Percentiles rank a stretch among this genome's conserved stretches.
Evolutionary conservation across 2,113 vertebrate species (phyloP).

Genomic region (Neopipo cinnamomea): DNA sequence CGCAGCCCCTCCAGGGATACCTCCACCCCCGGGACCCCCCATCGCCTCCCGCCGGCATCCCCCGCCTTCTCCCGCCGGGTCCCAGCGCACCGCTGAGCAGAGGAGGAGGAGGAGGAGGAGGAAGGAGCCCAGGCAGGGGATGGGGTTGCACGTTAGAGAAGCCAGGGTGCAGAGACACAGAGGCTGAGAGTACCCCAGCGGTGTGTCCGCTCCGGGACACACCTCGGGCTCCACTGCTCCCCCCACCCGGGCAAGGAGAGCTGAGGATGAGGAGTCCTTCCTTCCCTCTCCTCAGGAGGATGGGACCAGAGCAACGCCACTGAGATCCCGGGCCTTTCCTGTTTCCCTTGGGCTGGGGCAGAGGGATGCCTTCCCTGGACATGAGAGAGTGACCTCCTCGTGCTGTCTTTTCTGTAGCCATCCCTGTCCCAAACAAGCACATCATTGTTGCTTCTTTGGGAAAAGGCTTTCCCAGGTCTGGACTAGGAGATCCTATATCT

Average conservation of each 20-base stretch:
- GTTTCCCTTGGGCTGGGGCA: background rate
- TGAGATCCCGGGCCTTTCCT: background rate
- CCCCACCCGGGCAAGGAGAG: background rate
- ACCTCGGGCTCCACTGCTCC: background rate
- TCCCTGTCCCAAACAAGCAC: background rate
- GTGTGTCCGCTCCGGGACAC: fast-evolving
- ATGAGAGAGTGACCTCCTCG: fast-evolving
- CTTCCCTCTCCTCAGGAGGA: background rate
- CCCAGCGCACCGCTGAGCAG: background rate
- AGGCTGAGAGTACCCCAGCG: background rate
- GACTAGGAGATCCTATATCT: background rate
- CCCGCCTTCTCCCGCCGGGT: background rate
- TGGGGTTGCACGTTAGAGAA: background rate
- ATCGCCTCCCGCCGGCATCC: background rate
- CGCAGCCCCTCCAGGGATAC: background rate
- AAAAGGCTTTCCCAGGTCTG: background rate
- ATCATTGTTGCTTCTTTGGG: background rate
- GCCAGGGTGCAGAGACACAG: fast-evolving
- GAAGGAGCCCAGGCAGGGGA: background rate
- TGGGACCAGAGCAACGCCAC: background rate
- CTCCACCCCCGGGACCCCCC: background rate
- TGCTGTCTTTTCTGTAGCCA: background rate
- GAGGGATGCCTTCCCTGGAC: background rate
- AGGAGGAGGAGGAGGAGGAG: background rate
- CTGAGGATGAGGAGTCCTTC: background rate